These are phyloP conservation scores for Cerastis rubricosa DNA, from an alignment of 2,888 invertebrate species.

Conservation along the genomic window DNA sequence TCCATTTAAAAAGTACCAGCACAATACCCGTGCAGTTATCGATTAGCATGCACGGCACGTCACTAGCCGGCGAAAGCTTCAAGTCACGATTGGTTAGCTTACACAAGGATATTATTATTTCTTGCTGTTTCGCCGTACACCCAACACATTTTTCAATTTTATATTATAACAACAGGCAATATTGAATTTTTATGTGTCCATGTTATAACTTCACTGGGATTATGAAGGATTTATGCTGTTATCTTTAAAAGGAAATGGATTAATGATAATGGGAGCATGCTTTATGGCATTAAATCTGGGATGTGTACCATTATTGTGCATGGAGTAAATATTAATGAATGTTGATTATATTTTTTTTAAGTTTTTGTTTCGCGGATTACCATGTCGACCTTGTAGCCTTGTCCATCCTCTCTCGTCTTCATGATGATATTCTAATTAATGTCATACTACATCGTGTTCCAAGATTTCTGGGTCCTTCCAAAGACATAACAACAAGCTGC, in stretches of 20 bases:
- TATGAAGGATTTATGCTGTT: constrained; percentile 34
- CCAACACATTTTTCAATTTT: constrained; percentile 76
- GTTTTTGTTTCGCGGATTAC: background rate
- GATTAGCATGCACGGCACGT: constrained; percentile 40
- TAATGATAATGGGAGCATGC: constrained; percentile 26
- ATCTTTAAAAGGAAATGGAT: constrained; percentile 26
- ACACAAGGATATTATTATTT: constrained; percentile 85
- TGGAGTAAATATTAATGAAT: constrained; percentile 22
- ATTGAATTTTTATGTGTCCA: constrained; percentile 56
- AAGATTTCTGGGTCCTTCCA: background rate
- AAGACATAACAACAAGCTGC: background rate
- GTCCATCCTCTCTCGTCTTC: background rate
- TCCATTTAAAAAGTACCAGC: constrained; percentile 16
- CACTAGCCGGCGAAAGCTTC: constrained; percentile 79
- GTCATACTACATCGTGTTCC: background rate
- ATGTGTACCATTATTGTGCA: no score
- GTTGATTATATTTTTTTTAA: constrained; percentile 1
- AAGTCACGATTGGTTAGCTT: constrained; percentile 87
- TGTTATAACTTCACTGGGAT: constrained; percentile 46
- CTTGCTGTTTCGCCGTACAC: constrained; percentile 76
- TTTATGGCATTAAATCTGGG: constrained; percentile 1
- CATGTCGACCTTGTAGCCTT: background rate
- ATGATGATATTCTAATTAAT: no score
- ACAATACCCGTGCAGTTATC: constrained; percentile 54
- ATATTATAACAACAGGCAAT: constrained; percentile 66